Conservation (phyloP, 2,797 vertebrate genomes). For the Emys orbicularis region DNA sequence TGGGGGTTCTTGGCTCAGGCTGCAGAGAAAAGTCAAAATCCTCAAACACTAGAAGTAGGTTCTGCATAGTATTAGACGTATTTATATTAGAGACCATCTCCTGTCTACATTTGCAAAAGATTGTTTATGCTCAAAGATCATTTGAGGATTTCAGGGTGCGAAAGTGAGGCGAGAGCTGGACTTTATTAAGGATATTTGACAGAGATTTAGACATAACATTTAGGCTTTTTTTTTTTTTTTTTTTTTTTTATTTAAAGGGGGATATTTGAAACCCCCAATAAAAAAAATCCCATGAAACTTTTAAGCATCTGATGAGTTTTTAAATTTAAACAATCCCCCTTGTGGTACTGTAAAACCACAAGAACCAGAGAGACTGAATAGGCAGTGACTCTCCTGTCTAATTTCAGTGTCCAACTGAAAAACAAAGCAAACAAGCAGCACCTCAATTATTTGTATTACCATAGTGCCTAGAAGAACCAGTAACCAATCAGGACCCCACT, state of each 20-base stretch:
- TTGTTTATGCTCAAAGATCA: not conserved
- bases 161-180: not conserved
- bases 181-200: not conserved
- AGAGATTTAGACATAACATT: not conserved
- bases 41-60: not conserved
- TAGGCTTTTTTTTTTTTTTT: not conserved
- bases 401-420: not conserved
- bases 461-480: not conserved
- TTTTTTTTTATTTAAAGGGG: not conserved
- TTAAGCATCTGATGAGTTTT: not conserved
- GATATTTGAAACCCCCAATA: not conserved
- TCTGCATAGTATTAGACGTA: not conserved
- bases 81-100: not conserved
- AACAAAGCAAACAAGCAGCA: not conserved
- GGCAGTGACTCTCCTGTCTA: not conserved
- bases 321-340: not conserved
- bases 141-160: not conserved
- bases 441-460: not conserved
- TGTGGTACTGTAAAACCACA: not conserved
- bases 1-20: conserved; percentile 76
- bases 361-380: not conserved
- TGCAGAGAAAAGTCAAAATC: conserved; percentile 64
- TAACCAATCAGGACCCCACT: not conserved
- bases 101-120: not conserved
- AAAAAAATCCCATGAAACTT: not conserved